Evolutionary conservation across 2,888 invertebrate genomes (phyloP).

Genomic region (Ischnus inquisitorius): DNA sequence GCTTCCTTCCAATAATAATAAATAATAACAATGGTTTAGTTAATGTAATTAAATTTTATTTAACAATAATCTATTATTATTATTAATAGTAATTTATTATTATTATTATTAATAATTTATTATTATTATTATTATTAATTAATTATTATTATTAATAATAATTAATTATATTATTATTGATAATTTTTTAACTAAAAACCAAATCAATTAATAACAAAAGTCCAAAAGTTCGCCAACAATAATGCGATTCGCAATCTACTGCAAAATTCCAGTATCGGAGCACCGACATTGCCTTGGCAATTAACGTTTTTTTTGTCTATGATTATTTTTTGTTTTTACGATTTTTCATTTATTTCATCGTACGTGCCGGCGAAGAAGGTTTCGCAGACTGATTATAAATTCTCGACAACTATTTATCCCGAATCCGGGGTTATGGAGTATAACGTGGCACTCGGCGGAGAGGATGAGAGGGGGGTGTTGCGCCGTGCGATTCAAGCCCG

Average conservation of each 20-base stretch:
- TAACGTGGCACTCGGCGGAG: slow-evolving; percentile 64
- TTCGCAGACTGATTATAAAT: slow-evolving; percentile 50
- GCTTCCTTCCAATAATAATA: too few species aligned
- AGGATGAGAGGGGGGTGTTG: too few species aligned
- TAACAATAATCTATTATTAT: too few species aligned
- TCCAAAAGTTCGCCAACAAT: not conserved
- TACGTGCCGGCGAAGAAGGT: slow-evolving; percentile 37
- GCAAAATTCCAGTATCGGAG: slow-evolving; percentile 12
- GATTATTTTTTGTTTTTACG: not conserved
- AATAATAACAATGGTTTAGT: too few species aligned
- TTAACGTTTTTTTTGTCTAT: not conserved
- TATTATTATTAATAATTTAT: too few species aligned
- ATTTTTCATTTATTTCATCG: not conserved
- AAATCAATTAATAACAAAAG: too few species aligned
- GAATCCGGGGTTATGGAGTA: slow-evolving; percentile 24
- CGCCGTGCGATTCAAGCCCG: not conserved
- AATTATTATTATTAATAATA: too few species aligned
- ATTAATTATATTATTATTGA: too few species aligned
- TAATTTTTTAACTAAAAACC: too few species aligned
- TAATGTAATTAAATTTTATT: too few species aligned
- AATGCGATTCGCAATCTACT: not conserved
- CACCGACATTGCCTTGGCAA: not conserved
- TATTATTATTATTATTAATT: too few species aligned
- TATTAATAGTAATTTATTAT: too few species aligned
- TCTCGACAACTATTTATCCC: slow-evolving; percentile 39